These are phyloP conservation scores for Himantopus leucocephalus DNA, from an alignment of 2,113 vertebrate genomes.

Conservation along the genomic window DNA sequence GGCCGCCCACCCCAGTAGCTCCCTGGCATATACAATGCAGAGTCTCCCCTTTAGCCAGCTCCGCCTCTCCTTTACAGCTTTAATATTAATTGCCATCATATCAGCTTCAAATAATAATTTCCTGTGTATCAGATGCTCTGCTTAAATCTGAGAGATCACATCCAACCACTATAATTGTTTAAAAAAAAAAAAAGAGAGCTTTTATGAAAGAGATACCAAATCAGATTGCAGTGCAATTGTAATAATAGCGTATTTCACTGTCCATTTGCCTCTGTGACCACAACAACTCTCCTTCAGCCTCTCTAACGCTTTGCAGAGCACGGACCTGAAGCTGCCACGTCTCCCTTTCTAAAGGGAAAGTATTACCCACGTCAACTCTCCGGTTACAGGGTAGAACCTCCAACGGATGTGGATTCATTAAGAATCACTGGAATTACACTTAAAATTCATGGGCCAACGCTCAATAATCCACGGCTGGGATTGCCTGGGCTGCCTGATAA, in stretches of 20 bases:
- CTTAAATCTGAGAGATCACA: neutral
- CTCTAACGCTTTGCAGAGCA: fast-evolving
- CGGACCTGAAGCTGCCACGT: neutral
- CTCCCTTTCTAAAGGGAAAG: neutral
- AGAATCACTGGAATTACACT: neutral
- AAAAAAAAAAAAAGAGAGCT: neutral
- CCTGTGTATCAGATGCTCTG: neutral
- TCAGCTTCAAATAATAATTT: neutral
- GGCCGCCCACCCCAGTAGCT: neutral
- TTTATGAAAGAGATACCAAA: no score
- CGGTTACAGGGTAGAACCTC: neutral
- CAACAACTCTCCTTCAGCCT: neutral
- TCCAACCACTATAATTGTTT: neutral
- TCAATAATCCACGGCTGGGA: neutral
- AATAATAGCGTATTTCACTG: fast-evolving
- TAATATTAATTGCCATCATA: neutral
- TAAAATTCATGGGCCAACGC: neutral
- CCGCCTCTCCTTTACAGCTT: neutral
- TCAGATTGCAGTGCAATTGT: neutral
- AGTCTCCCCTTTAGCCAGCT: neutral
- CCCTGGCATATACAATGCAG: fast-evolving
- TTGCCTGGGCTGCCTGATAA: neutral
- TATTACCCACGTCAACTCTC: fast-evolving
- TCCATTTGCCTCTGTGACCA: neutral
- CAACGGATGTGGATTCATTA: neutral